Percentiles rank a stretch among this genome's conserved stretches.
These are phyloP conservation scores for Spodoptera litura DNA, from an alignment of 1,140 invertebrate genomes.

Conservation along the genomic window DNA sequence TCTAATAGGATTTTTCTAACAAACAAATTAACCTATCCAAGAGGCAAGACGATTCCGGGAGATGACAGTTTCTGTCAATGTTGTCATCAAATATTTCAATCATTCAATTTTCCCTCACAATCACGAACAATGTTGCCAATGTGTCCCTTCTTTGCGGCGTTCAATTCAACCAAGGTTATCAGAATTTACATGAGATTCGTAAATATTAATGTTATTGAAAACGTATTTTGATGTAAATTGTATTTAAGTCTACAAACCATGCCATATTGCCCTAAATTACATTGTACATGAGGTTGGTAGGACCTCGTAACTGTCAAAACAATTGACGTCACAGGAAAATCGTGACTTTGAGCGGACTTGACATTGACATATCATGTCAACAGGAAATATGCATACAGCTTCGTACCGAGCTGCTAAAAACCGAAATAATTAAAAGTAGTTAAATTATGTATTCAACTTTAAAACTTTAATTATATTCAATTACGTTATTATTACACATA, in stretches of 20 bases:
- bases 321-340: neutral
- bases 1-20: neutral
- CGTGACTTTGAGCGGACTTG: neutral
- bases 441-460: slow-evolving; percentile 8
- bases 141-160: too few species aligned
- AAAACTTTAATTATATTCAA: neutral
- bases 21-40: slow-evolving; percentile 9
- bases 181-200: too few species aligned
- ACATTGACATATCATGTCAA: neutral
- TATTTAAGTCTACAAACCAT: too few species aligned
- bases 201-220: too few species aligned
- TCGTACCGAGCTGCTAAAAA: neutral
- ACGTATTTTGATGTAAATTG: too few species aligned
- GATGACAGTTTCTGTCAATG: neutral
- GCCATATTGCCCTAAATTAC: too few species aligned
- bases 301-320: too few species aligned
- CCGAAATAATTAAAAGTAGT: neutral
- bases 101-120: too few species aligned
- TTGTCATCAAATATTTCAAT: neutral
- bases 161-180: too few species aligned
- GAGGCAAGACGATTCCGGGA: neutral
- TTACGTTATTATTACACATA: neutral
- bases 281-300: too few species aligned
- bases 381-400: neutral
- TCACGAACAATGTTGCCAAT: too few species aligned